A percentile compares a stretch with the other conserved stretches of the same genome.
Conservation (phyloP, 2,113 vertebrate species). For the Python bivittatus region DNA sequence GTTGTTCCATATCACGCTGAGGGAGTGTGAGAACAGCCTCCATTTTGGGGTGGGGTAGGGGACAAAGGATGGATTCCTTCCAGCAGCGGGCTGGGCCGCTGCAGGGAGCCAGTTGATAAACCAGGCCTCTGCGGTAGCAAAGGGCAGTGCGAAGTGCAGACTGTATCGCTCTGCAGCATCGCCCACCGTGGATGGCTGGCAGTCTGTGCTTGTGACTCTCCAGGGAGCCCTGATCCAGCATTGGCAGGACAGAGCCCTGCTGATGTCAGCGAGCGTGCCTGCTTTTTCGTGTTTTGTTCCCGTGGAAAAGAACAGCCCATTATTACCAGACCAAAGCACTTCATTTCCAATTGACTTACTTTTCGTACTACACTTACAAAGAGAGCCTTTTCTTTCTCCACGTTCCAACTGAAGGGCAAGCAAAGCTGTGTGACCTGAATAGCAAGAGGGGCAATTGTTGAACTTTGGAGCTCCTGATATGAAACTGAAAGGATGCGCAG, state of each 20-base stretch:
- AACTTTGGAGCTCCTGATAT: neutral
- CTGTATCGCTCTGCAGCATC: constrained; percentile 53
- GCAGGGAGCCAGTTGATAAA: neutral
- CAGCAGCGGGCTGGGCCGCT: rapidly evolving
- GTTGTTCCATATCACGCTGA: constrained; percentile 36
- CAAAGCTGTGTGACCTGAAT: constrained; percentile 42
- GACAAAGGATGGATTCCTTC: neutral
- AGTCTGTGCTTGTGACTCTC: constrained; percentile 51
- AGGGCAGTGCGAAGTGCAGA: neutral
- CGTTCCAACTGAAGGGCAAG: constrained; percentile 59
- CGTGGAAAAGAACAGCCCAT: constrained; percentile 79
- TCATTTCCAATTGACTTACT: constrained; percentile 78
- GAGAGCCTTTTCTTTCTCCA: constrained; percentile 74
- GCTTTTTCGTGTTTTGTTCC: neutral
- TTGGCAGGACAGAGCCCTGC: constrained; percentile 68
- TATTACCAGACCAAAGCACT: constrained; percentile 77
- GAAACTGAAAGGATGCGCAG: neutral
- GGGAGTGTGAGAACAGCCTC: neutral
- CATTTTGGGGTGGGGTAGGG: neutral
- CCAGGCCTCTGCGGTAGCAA: constrained; percentile 10
- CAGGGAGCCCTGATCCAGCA: constrained; percentile 45
- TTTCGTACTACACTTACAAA: constrained; percentile 74
- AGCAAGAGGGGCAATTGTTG: constrained; percentile 37
- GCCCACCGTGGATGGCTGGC: constrained; percentile 29
- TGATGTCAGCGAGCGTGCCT: constrained; percentile 66